phyloP scores from a whole-genome alignment of 2,797 vertebrate genomes.

The Anabas testudineus region DNA sequence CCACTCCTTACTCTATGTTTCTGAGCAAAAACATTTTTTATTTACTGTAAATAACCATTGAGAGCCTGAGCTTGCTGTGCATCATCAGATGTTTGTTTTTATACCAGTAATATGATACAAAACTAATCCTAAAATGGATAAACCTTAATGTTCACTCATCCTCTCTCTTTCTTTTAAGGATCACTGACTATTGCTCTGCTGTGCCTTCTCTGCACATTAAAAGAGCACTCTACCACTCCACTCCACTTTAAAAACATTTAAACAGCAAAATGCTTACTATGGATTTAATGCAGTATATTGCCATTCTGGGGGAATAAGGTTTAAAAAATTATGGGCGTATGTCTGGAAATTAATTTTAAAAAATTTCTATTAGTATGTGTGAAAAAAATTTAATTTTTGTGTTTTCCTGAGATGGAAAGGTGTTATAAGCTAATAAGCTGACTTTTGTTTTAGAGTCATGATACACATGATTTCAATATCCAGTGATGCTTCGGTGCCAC shows the following conservation, averaged over 20 bases:
- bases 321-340: too few species aligned
- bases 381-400: too few species aligned
- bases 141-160: not conserved
- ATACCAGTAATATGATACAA: not conserved
- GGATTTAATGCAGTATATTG: too few species aligned
- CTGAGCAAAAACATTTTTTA: constrained; percentile 54
- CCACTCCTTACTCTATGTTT: not conserved
- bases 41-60: constrained; percentile 37
- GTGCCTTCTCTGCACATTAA: not conserved
- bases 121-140: not conserved
- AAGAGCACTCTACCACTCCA: not conserved
- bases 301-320: too few species aligned
- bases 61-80: not conserved
- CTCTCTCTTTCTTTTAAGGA: not conserved
- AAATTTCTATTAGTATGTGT: too few species aligned
- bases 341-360: too few species aligned
- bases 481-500: too few species aligned
- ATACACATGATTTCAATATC: not conserved
- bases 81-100: not conserved
- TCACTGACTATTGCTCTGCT: too few species aligned
- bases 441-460: too few species aligned
- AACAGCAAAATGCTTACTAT: not conserved
- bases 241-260: not conserved
- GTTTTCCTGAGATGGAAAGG: not conserved
- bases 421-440: too few species aligned